phyloP scores from a whole-genome alignment of 2,888 invertebrate species.

The Ectemnius lituratus region DNA sequence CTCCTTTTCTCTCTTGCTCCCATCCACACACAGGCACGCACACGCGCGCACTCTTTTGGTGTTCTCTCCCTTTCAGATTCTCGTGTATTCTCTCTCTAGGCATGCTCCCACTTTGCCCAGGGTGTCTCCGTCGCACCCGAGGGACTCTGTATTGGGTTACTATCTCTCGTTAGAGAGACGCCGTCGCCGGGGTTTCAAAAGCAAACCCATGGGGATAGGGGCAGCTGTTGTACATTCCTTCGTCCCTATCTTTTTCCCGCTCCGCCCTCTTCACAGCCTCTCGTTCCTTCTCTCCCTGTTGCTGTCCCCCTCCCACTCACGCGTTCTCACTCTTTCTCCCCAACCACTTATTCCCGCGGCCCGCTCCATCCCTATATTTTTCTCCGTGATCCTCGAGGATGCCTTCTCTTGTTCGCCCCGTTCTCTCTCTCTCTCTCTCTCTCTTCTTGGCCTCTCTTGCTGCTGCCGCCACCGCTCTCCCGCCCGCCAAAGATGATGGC shows the following conservation, averaged over 20 bases:
- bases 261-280: conserved; percentile 22
- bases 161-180: conserved; percentile 56
- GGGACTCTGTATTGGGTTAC: conserved; percentile 55
- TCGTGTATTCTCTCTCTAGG: conserved; percentile 23
- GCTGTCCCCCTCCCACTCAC: conserved; percentile 26
- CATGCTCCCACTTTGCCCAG: conserved; percentile 20
- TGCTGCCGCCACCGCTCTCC: no score
- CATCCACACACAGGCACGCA: no score
- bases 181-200: conserved; percentile 63
- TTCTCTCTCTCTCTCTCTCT: no score
- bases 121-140: background rate
- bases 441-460: no score
- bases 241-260: conserved; percentile 52
- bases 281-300: conserved; percentile 4
- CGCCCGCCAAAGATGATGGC: no score
- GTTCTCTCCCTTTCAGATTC: conserved; percentile 26
- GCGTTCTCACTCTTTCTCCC: conserved; percentile 27
- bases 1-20: conserved; percentile 18
- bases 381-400: conserved; percentile 2
- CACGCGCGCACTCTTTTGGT: background rate
- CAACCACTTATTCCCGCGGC: background rate
- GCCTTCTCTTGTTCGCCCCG: background rate
- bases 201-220: conserved; percentile 66
- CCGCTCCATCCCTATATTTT: no score
- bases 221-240: conserved; percentile 71